Conservation (phyloP, 1,140 invertebrate genomes). For the Coenobita brevimanus region DNA sequence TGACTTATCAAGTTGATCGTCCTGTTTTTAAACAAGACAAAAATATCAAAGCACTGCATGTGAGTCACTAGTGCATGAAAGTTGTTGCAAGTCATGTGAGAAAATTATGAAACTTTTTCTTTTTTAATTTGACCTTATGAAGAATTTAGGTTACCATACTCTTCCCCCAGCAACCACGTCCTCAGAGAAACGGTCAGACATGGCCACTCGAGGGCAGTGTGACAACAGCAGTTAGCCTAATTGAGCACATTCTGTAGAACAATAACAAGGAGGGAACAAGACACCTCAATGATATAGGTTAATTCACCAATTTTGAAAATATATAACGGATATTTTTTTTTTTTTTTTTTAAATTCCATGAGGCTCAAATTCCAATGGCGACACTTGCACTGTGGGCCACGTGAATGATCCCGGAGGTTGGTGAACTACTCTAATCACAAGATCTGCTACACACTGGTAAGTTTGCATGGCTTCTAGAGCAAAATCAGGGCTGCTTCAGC, state of each 20-base stretch:
- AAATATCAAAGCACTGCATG: slow-evolving; percentile 59
- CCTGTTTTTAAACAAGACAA: slow-evolving; percentile 50
- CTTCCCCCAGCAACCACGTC: slow-evolving; percentile 50
- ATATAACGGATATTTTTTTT: slow-evolving; percentile 57
- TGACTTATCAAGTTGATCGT: slow-evolving; percentile 54
- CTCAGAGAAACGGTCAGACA: slow-evolving; percentile 25
- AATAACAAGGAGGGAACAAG: slow-evolving; percentile 67
- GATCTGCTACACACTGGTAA: slow-evolving; percentile 59
- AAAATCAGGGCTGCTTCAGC: neutral
- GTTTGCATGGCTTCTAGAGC: slow-evolving; percentile 42
- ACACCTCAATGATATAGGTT: slow-evolving; percentile 66
- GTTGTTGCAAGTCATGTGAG: slow-evolving; percentile 51
- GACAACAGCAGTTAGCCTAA: slow-evolving; percentile 65
- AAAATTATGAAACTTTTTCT: slow-evolving; percentile 41
- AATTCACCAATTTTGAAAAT: slow-evolving; percentile 66
- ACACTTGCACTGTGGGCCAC: slow-evolving; percentile 52
- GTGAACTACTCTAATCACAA: slow-evolving; percentile 66
- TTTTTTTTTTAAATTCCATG: slow-evolving; percentile 10
- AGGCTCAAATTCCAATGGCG: slow-evolving; percentile 43
- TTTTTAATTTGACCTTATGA: slow-evolving; percentile 57
- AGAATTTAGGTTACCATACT: slow-evolving; percentile 63
- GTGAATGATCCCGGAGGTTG: slow-evolving; percentile 40
- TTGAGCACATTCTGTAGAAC: slow-evolving; percentile 67
- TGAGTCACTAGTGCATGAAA: slow-evolving; percentile 38
- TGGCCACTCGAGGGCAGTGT: slow-evolving; percentile 48